These are phyloP conservation scores for Hycleus phaleratus DNA, from an alignment of 1,140 invertebrate species.

Conservation along the genomic window DNA sequence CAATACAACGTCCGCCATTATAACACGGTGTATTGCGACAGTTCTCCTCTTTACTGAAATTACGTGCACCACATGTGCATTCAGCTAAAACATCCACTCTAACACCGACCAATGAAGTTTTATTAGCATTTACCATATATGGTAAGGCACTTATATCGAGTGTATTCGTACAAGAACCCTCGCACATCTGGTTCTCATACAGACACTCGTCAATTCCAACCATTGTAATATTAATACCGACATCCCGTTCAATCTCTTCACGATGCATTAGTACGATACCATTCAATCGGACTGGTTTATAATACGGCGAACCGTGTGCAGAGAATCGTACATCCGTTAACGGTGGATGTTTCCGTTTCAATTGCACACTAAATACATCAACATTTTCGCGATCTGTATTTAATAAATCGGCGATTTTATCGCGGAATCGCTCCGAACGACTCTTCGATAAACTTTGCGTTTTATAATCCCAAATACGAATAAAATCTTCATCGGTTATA, in stretches of 20 bases:
- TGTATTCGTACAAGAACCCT: slow-evolving; percentile 90
- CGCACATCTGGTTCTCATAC: slow-evolving; percentile 90
- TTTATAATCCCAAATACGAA: slow-evolving; percentile 88
- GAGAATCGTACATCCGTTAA: slow-evolving; percentile 90
- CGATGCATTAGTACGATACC: slow-evolving; percentile 90
- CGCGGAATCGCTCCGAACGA: slow-evolving; percentile 80
- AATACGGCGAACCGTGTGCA: slow-evolving; percentile 92
- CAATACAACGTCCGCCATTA: slow-evolving; percentile 89
- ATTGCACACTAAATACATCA: slow-evolving; percentile 90
- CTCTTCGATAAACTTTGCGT: slow-evolving; percentile 75
- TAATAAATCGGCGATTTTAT: slow-evolving; percentile 77
- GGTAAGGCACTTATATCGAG: slow-evolving; percentile 82
- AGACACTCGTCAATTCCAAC: slow-evolving; percentile 96
- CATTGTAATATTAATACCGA: slow-evolving; percentile 95
- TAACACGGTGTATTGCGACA: slow-evolving; percentile 86
- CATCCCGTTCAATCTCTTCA: slow-evolving; percentile 86
- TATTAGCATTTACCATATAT: slow-evolving; percentile 94
- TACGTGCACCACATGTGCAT: slow-evolving; percentile 84
- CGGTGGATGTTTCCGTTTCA: slow-evolving; percentile 76
- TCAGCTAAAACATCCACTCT: slow-evolving; percentile 80
- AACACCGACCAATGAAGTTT: slow-evolving; percentile 89
- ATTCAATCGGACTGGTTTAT: slow-evolving; percentile 88
- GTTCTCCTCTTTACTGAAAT: slow-evolving; percentile 81
- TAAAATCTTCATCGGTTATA: slow-evolving; percentile 94
- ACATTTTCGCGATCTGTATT: slow-evolving; percentile 82